A percentile compares a stretch with the other conserved stretches of the same genome.
phyloP scores from a whole-genome alignment of 1,140 invertebrate species.

The Dryas iulia region DNA sequence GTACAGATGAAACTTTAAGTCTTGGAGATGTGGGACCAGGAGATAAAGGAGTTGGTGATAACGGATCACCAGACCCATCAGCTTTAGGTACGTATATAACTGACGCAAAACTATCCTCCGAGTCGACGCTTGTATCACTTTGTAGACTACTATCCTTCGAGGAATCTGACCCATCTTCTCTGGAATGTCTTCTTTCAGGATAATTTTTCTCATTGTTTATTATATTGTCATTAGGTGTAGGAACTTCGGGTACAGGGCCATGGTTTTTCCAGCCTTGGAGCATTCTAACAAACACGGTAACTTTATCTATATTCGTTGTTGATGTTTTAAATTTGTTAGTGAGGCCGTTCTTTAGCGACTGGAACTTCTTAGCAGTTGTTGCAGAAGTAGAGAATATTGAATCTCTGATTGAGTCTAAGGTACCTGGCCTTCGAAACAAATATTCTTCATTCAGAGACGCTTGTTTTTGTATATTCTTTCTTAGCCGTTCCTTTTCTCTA shows the following conservation, averaged over 20 bases:
- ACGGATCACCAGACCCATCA: slow-evolving; percentile 80
- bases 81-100: slow-evolving; percentile 91
- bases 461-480: slow-evolving; percentile 93
- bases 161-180: slow-evolving; percentile 93
- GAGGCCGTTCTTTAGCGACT: slow-evolving; percentile 91
- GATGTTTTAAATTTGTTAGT: slow-evolving; percentile 90
- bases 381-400: slow-evolving; percentile 87
- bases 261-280: slow-evolving; percentile 87
- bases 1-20: slow-evolving; percentile 84
- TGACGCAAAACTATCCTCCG: slow-evolving; percentile 94
- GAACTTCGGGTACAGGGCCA: slow-evolving; percentile 75
- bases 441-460: slow-evolving; percentile 93
- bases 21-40: slow-evolving; percentile 83
- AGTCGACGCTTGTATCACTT: slow-evolving; percentile 95
- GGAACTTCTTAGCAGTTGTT: slow-evolving; percentile 88
- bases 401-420: slow-evolving; percentile 87
- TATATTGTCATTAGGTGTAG: slow-evolving; percentile 70
- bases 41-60: slow-evolving; percentile 81
- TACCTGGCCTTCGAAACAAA: slow-evolving; percentile 85
- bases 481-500: slow-evolving; percentile 90
- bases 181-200: slow-evolving; percentile 65
- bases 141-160: slow-evolving; percentile 95
- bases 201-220: slow-evolving; percentile 57
- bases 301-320: slow-evolving; percentile 89
- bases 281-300: slow-evolving; percentile 88